Evolutionary conservation across 2,797 vertebrate genomes (phyloP).

Genomic region (Chelmon rostratus): DNA sequence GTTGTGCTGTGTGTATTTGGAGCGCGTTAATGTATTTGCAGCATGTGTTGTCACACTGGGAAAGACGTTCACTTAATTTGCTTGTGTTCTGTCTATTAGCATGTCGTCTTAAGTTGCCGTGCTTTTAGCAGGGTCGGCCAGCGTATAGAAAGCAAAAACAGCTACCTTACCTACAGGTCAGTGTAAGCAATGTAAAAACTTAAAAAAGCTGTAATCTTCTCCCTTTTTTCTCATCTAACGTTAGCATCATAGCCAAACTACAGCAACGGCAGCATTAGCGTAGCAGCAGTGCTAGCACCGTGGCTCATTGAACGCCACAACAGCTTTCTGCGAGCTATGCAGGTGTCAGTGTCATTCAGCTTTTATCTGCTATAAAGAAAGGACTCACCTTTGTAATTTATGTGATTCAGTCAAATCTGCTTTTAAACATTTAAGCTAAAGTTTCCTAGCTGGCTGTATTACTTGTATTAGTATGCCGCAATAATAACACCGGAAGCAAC

Average conservation of each 20-base stretch:
- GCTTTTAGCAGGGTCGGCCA: no score
- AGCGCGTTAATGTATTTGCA: no score
- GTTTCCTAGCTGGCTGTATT: conserved; percentile 3
- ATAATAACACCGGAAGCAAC: conserved; percentile 59
- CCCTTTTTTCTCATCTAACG: conserved; percentile 8
- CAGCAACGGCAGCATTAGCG: conserved; percentile 24
- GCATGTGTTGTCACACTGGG: no score
- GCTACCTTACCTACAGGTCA: neutral
- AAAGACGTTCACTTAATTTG: no score
- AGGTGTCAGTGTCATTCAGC: conserved; percentile 1
- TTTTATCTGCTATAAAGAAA: neutral
- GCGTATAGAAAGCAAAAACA: neutral
- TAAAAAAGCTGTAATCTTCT: neutral
- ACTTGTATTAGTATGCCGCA: neutral
- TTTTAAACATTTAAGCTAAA: neutral
- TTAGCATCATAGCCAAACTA: conserved; percentile 57
- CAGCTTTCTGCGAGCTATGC: neutral
- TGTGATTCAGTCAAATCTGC: neutral
- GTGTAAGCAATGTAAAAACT: no score
- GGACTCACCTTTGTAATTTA: conserved; percentile 11
- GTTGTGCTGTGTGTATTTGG: no score
- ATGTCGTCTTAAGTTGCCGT: no score
- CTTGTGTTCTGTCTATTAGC: no score
- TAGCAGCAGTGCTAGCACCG: conserved; percentile 28
- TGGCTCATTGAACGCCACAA: neutral